Percentiles rank a stretch among this genome's conserved stretches.
Conservation (phyloP, 2,113 vertebrate genomes). For the Poicephalus meyeri region DNA sequence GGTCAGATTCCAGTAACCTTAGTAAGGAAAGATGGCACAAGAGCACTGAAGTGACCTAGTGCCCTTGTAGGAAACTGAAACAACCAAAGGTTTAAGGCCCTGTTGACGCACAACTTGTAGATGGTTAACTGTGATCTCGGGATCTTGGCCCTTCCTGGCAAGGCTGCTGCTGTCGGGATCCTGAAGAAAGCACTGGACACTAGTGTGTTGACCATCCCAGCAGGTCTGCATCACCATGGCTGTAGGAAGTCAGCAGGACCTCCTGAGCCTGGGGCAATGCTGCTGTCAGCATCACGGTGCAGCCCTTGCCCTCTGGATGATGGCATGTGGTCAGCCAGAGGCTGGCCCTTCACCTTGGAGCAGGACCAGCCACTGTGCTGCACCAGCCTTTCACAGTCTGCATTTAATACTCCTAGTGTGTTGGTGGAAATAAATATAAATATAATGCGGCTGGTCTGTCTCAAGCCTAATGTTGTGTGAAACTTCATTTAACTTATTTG, state of each 20-base stretch:
- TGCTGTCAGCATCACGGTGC: accelerated
- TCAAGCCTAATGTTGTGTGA: slow-evolving; percentile 60
- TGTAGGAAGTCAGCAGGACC: background rate
- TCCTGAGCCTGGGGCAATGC: background rate
- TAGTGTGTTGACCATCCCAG: background rate
- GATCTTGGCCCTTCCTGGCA: background rate
- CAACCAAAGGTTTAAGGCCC: background rate
- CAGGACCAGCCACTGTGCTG: background rate
- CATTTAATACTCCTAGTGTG: background rate
- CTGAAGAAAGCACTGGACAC: background rate
- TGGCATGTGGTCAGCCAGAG: background rate
- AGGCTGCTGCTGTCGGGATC: background rate
- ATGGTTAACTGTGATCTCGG: background rate
- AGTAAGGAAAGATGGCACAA: background rate
- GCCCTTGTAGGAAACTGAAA: background rate
- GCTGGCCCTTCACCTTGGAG: background rate
- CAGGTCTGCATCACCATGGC: background rate
- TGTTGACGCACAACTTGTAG: background rate
- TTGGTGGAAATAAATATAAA: slow-evolving; percentile 34
- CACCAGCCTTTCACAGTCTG: background rate
- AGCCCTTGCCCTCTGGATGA: background rate
- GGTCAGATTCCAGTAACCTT: background rate
- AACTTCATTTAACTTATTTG: slow-evolving; percentile 57
- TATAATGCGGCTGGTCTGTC: background rate
- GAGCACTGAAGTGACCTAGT: background rate